These are phyloP conservation scores for Boloria selene DNA, from an alignment of 2,888 invertebrate species.

Conservation along the genomic window DNA sequence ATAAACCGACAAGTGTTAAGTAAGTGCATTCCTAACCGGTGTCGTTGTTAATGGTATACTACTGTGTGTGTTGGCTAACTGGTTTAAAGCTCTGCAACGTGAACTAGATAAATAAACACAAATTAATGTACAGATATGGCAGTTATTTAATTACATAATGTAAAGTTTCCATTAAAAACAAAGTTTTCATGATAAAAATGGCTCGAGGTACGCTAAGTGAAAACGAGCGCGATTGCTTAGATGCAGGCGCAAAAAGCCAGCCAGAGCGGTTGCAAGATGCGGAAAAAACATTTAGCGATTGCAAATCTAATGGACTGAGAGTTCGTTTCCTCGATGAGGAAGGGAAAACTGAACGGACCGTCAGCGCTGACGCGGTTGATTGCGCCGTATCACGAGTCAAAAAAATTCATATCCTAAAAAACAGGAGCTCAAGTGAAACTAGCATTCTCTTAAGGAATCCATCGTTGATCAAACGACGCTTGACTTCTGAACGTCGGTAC, in stretches of 20 bases:
- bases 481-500: conserved; percentile 63
- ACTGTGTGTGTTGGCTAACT: conserved; percentile 69
- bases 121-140: conserved; percentile 42
- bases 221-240: conserved; percentile 72
- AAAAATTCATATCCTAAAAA: conserved; percentile 77
- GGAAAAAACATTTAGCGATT: conserved; percentile 62
- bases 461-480: conserved; percentile 67
- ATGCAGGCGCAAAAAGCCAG: conserved; percentile 66
- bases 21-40: conserved; percentile 79
- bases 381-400: conserved; percentile 70
- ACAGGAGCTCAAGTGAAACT: conserved; percentile 78
- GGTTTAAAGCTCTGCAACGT: conserved; percentile 50
- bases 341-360: conserved; percentile 75
- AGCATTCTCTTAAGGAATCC: conserved; percentile 74
- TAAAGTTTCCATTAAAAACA: conserved; percentile 49
- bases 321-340: conserved; percentile 77
- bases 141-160: conserved; percentile 46
- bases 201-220: conserved; percentile 75
- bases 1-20: conserved; percentile 49
- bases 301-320: conserved; percentile 66
- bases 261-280: conserved; percentile 64
- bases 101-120: conserved; percentile 46
- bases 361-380: conserved; percentile 75
- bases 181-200: conserved; percentile 58
- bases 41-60: conserved; percentile 76